Base-by-base conservation (phyloP, 2,113 vertebrate species). In the Toxostoma redivivum region DNA sequence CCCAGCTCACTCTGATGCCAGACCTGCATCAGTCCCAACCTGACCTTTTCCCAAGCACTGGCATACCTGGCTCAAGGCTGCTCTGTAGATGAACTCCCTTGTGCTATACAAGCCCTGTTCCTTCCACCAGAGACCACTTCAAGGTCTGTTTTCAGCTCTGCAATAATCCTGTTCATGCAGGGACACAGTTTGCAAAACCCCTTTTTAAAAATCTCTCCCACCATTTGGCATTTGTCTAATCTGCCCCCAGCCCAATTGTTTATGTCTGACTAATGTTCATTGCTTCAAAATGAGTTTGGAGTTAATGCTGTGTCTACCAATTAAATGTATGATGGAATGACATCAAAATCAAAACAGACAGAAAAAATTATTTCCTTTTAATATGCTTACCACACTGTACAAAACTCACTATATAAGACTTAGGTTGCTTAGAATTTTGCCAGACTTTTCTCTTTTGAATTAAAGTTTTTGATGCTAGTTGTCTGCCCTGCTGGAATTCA, bases 271-370 rank as follows among this genome's bases (percentile, higher is more conserved):
- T 86, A 67, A 81, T 42, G 73, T 56, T 80, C 87, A 47, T 65
- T 89, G 73, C 84, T 92, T 70, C 78, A 79, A 90, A 95, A 96
- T 77, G 33, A 95, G 81, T 82, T 80, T 90, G 81, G 83, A 77
- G 50, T 66, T 90, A 95, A 70, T 80, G 58, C 74, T 66, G 58
- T 80, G 79, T 90, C 93, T 93, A 81, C 85, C 71, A 95, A 92
- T 86, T 94, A 94, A 94, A 90, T 21, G 20, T 80, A 77, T 95
- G 91, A 94, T 95, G 74, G 84, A 96, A 95, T 76, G 78, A 88
- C 94, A 96, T 88, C 50, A 95, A 93, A 94, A 95, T 86, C 58
- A 77, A 89, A 95, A 80, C 84, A 80, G 91, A 94, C 89, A 91
- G 84, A 82, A 89, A 76, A 72, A 94, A 66, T 4, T 0, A 80